Conservation (phyloP, 2,888 invertebrate species). For the Incurvaria masculella region DNA sequence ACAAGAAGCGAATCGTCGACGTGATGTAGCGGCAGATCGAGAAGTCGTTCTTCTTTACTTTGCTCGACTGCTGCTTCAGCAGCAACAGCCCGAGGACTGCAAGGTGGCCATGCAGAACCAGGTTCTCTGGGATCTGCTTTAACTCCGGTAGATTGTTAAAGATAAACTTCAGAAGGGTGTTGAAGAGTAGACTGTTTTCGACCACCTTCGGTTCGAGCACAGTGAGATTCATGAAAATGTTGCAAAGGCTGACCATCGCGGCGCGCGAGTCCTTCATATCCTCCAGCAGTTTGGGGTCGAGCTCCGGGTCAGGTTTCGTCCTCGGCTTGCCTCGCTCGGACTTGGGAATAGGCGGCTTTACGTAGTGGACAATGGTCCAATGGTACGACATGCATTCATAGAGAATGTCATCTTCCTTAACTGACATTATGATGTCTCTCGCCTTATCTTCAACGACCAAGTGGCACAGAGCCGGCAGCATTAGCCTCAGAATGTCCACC, state of each 20-base stretch:
- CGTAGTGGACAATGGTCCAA: conserved; percentile 84
- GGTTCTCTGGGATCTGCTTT: conserved; percentile 77
- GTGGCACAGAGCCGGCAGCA: conserved; percentile 88
- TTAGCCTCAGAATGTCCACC: conserved; percentile 72
- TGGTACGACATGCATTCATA: conserved; percentile 78
- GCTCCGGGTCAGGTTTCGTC: conserved; percentile 72
- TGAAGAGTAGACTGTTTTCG: conserved; percentile 73
- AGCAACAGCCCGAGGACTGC: conserved; percentile 79
- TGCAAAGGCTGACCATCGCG: conserved; percentile 86
- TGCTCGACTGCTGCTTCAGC: conserved; percentile 78
- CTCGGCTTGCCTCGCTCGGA: conserved; percentile 73
- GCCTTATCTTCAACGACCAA: conserved; percentile 89
- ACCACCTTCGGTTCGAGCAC: conserved; percentile 84
- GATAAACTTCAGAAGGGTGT: conserved; percentile 78
- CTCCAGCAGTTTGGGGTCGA: conserved; percentile 70
- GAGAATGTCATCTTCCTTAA: conserved; percentile 76
- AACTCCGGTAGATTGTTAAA: conserved; percentile 82
- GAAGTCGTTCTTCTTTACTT: conserved; percentile 84
- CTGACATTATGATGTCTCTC: conserved; percentile 71
- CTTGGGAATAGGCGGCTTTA: conserved; percentile 76
- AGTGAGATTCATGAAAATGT: conserved; percentile 89
- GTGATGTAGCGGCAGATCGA: conserved; percentile 87
- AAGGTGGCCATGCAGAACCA: conserved; percentile 82
- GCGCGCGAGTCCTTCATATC: conserved; percentile 82
- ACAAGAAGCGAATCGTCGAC: conserved; percentile 84